These are phyloP conservation scores for Strigamia crassipes DNA, from an alignment of 2,888 invertebrate species.

Conservation along the genomic window DNA sequence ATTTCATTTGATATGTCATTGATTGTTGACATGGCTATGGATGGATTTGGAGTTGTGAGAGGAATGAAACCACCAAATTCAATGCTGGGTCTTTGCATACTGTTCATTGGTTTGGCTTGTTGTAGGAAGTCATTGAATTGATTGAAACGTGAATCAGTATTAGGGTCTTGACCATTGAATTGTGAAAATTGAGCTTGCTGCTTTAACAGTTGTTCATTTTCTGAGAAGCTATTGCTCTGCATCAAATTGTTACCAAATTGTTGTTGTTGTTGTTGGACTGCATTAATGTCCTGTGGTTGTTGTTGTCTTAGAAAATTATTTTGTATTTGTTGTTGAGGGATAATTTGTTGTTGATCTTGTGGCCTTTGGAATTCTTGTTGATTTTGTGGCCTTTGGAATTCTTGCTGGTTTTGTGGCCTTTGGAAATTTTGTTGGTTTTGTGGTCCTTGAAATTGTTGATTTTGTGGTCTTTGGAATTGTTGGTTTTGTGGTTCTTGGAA, in stretches of 20 bases:
- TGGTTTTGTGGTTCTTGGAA: not conserved
- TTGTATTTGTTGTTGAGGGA: not conserved
- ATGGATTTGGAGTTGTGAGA: slow-evolving; percentile 11
- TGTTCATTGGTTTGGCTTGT: not conserved
- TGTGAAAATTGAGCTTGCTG: not conserved
- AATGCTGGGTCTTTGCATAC: slow-evolving; percentile 24
- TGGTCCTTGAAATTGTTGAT: slow-evolving; percentile 28
- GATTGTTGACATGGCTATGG: not conserved
- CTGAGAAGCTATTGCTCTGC: not conserved
- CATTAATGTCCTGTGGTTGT: not conserved
- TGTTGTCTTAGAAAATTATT: not conserved
- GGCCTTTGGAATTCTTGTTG: not conserved
- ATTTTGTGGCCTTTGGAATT: slow-evolving; percentile 6
- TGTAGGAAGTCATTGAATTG: slow-evolving; percentile 1
- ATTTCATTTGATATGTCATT: not conserved
- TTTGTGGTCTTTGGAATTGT: slow-evolving; percentile 29
- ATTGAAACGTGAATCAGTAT: not conserved
- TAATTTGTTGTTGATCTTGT: not conserved
- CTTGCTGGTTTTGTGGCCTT: not conserved
- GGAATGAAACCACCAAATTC: slow-evolving; percentile 46
- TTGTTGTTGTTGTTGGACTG: not conserved
- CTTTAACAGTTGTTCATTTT: not conserved
- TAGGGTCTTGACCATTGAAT: not conserved
- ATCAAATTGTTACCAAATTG: not conserved
- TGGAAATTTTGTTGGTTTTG: not conserved